Evolutionary conservation across 2,113 vertebrate species (phyloP).

Genomic region (Bagarius yarrelli): DNA sequence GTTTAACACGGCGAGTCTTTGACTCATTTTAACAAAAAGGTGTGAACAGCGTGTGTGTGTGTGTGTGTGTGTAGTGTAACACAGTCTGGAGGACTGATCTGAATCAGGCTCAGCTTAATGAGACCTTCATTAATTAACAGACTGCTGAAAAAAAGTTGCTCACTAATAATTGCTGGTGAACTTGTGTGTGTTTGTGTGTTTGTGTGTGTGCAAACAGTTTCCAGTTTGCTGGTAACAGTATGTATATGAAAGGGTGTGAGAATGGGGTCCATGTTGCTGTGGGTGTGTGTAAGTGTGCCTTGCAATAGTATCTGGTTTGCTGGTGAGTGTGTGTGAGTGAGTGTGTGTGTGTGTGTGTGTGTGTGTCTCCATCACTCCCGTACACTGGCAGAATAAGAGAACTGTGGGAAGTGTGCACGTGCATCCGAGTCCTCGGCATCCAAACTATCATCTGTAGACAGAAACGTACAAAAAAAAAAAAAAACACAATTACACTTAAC

Average conservation of each 20-base stretch:
- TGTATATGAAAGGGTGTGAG: slow-evolving; percentile 40
- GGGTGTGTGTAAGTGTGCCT: not conserved
- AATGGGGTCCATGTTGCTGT: slow-evolving; percentile 49
- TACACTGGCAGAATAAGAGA: slow-evolving; percentile 92
- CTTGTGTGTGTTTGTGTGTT: slow-evolving; percentile 44
- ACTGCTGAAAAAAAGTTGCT: not conserved
- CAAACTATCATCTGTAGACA: slow-evolving; percentile 82
- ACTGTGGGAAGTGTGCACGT: slow-evolving; percentile 91
- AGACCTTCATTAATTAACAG: slow-evolving; percentile 50
- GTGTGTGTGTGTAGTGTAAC: slow-evolving; percentile 60
- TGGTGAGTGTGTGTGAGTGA: slow-evolving; percentile 21
- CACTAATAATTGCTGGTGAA: slow-evolving; percentile 54
- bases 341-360: slow-evolving; percentile 20
- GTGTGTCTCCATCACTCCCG: slow-evolving; percentile 74
- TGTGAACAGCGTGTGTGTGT: slow-evolving; percentile 36
- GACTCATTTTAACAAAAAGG: slow-evolving; percentile 61
- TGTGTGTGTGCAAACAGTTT: not conserved
- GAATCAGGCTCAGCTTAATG: slow-evolving; percentile 56
- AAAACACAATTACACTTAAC: not conserved
- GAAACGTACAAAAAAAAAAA: not conserved
- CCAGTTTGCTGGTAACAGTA: slow-evolving; percentile 52
- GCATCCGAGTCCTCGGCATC: slow-evolving; percentile 82
- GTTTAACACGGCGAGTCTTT: slow-evolving; percentile 67
- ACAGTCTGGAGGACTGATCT: slow-evolving; percentile 19
- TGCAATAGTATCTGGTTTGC: slow-evolving; percentile 51